Base-by-base conservation (phyloP, 2,113 vertebrate species). In the Epinephelus moara region DNA sequence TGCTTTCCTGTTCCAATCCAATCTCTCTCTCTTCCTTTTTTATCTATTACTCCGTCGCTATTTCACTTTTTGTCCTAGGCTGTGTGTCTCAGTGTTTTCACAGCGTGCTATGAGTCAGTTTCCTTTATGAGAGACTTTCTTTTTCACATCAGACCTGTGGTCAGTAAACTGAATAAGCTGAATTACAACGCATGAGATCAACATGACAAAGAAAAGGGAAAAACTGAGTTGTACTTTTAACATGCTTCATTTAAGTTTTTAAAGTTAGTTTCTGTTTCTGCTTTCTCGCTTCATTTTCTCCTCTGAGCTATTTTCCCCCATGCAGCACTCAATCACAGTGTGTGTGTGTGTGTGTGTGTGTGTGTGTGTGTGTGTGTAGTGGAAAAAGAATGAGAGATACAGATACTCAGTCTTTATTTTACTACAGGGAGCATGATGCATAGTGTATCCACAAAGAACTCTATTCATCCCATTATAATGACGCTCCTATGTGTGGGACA, bases 1-100 rank as follows among this genome's bases (percentile, higher is more conserved):
- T 55, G 71, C 57, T 86, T 95, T 93, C 91, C 94, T 94, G 85
- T 77, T 72, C 64, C 42, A 81, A 67, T 72, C 59, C 33, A 37
- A 37, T 71, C 82, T 60, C 40, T 49, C 75, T 66, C 79, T 69
- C 57, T 70, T 47, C 25, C 78, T 66, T 53, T 53, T 80, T 19
- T 50, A 45, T 77, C 84, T 78, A 37, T 45, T 11, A 2, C 12
- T 50, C 12, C 66, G 17, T 60, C 25, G 14, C 30, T 50, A 14
- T 71, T 59, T 68, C 62, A 37, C 71, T 72, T 13, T 6, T n/a
- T 59, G 70, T 40, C 75, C 76, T 56, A 2, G 3, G 3, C 33
- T 37, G 4, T 49, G 27, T 40, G 8, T 80, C 40, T 75, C 19
- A 1, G 14, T 80, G 63, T 82, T 75, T 84, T 82, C 69, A 49